Base-by-base conservation (phyloP, 2,888 invertebrate species). In the Volucella inflata region DNA sequence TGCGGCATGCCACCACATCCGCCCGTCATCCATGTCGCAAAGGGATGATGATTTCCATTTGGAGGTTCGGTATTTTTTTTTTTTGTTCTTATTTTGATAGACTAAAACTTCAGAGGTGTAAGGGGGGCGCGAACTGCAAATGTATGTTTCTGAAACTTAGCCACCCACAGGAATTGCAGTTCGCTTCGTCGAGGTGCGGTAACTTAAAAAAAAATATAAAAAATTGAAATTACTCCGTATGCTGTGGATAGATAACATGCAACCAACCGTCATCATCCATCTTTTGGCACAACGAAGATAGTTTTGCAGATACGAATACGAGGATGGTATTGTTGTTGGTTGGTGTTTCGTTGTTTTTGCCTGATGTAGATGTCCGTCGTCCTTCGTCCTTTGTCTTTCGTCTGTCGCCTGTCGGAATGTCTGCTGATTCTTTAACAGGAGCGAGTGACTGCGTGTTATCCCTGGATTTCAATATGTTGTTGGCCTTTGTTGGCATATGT, bases 381-480 rank as follows among this genome's bases (percentile, higher is more conserved):
- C n/a, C n/a, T n/a, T n/a, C n/a, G n/a, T n/a, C n/a, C n/a, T n/a
- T n/a, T n/a, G n/a, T n/a, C n/a, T n/a, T n/a, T n/a, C n/a, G 83
- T 74, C 83, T 6, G 30, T 30, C 6, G 30, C 6, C 6, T 83
- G 79, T 79, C 74, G 44, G 78, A 60, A 50, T 78, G 79, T 74
- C 64, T 71, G 30, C 36, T 57, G 65, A 55, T 65, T 67, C 40
- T 51, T 30, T 36, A 36, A 55, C 44, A 51, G 51, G 14, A 76
- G 51, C 51, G 59, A 80, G 44, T 71, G 64, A 70, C 76, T 81
- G 82, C 71, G 53, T 78, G 83, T 72, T 83, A 78, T 83, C 78
- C 68, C 40, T 62, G 79, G 68, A 83, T 83, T 78, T 83, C 83
- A 83, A 83, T 83, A 83, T 74, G 79, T 79, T 83, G 64, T 62